Base-by-base conservation (phyloP, 2,797 vertebrate genomes). In the Babyrousa celebensis region DNA sequence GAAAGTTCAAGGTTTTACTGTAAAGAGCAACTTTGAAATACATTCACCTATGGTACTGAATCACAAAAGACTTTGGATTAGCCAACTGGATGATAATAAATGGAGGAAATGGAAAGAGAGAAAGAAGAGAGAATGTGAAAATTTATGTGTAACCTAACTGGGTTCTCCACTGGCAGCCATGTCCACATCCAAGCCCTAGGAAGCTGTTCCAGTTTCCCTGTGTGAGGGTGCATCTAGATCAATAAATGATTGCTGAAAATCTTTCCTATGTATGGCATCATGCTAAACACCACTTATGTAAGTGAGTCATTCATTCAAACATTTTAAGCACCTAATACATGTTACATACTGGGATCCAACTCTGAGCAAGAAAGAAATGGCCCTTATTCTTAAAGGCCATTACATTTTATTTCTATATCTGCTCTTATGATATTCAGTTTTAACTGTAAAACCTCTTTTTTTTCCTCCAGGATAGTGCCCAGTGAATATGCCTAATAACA, bases 1-100 rank as follows among this genome's bases (percentile, higher is more conserved):
- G 80, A n/a, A 93, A 94, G 68, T 91, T 97, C 86, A 96, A 95
- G 78, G 58, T 90, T 93, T 97, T 93, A 77, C 87, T 48, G 12
- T 75, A 85, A 60, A 67, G 65, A 93, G 43, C 18, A 92, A 80
- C 75, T 91, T 27, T 78, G 54, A 95, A 92, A 92, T 21, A 83
- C 32, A 95, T 40, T 85, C 3, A 6, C 40, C 72, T 21, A 7
- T 21, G 12, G 25, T 63, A 67, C 4, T 86, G 40, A 93, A 91
- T 96, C 83, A 94, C 63, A 91, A 63, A 93, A 52, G 43, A 95
- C 25, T 85, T 48, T 52, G 27, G 62, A 82, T 84, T 43, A 67
- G 6, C 20, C 16, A 80, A 62, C 32, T 91, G 29, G 96, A 94
- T 72, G 43, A 84, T 23, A 80, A 82, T 63, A 65, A 84, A 54